Evolutionary conservation across 2,797 vertebrate genomes (phyloP).

Genomic region (Microchirus variegatus): DNA sequence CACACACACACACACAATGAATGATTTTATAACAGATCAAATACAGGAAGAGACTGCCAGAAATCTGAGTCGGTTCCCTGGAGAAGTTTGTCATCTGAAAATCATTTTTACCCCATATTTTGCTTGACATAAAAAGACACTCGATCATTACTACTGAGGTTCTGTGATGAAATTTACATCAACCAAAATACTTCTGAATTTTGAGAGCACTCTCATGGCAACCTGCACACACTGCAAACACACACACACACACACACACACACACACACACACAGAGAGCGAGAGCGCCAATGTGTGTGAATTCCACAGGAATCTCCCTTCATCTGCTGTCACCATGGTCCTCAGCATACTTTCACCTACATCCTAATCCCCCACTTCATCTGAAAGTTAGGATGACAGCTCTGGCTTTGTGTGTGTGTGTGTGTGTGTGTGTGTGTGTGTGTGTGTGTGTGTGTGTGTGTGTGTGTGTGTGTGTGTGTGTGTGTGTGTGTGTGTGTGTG

Average conservation of each 20-base stretch:
- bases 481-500: constrained; percentile 41
- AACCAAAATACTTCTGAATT: constrained; percentile 44
- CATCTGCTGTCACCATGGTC: constrained; percentile 79
- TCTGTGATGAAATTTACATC: constrained; percentile 52
- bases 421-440: constrained; percentile 41
- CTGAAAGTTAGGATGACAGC: constrained; percentile 81
- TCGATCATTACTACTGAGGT: constrained; percentile 51
- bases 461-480: constrained; percentile 39
- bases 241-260: not conserved
- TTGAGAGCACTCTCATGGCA: constrained; percentile 31
- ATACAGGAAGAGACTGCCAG: constrained; percentile 45
- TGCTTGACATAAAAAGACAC: constrained; percentile 29
- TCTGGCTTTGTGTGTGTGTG: constrained; percentile 53
- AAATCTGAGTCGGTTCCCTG: constrained; percentile 39
- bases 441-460: constrained; percentile 50
- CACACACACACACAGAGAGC: not conserved
- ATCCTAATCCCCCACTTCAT: constrained; percentile 80
- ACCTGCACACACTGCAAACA: constrained; percentile 4
- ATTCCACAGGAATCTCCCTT: constrained; percentile 74
- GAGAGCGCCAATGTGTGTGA: constrained; percentile 54
- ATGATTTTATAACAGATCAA: constrained; percentile 48
- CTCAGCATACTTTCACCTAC: constrained; percentile 77
- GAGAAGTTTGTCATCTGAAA: constrained; percentile 45
- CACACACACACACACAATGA: constrained; percentile 11
- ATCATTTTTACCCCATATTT: constrained; percentile 52